Evolutionary conservation across 2,113 vertebrate species (phyloP).

Genomic region (Tychaedon coryphoeus): DNA sequence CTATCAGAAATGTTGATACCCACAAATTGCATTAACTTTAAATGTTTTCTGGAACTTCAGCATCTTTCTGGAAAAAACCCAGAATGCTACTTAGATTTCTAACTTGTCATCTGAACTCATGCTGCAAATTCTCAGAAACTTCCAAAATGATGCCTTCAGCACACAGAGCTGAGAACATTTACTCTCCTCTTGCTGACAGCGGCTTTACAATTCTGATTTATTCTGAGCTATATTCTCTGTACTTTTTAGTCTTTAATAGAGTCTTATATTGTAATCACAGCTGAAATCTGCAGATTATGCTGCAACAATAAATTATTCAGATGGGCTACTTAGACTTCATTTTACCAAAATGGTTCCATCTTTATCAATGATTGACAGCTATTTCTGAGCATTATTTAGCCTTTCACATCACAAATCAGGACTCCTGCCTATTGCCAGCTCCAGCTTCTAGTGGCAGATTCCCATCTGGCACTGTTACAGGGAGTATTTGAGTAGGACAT

Average conservation of each 20-base stretch:
- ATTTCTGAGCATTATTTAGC: constrained; percentile 38
- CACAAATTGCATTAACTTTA: neutral
- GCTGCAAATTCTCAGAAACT: neutral
- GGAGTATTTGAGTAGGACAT: neutral
- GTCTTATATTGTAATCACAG: constrained; percentile 52
- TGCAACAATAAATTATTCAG: constrained; percentile 59
- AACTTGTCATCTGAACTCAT: neutral
- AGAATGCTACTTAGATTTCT: neutral
- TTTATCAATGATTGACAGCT: constrained; percentile 21
- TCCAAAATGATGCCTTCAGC: fast-evolving
- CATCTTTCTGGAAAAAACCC: neutral
- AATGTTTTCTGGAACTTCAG: neutral
- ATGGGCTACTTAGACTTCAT: constrained; percentile 46
- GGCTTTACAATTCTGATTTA: constrained; percentile 20
- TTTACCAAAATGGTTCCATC: constrained; percentile 29
- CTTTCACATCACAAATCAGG: constrained; percentile 42
- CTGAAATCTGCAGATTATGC: constrained; percentile 60
- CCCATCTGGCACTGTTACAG: constrained; percentile 11
- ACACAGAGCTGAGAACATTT: neutral
- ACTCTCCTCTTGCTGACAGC: neutral
- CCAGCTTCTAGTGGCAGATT: constrained; percentile 33
- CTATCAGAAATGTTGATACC: neutral
- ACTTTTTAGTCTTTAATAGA: constrained; percentile 42
- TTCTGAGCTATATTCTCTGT: constrained; percentile 34
- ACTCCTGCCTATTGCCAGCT: constrained; percentile 9